Conservation (phyloP, 1,140 invertebrate species). For the Colletes gigas region DNA sequence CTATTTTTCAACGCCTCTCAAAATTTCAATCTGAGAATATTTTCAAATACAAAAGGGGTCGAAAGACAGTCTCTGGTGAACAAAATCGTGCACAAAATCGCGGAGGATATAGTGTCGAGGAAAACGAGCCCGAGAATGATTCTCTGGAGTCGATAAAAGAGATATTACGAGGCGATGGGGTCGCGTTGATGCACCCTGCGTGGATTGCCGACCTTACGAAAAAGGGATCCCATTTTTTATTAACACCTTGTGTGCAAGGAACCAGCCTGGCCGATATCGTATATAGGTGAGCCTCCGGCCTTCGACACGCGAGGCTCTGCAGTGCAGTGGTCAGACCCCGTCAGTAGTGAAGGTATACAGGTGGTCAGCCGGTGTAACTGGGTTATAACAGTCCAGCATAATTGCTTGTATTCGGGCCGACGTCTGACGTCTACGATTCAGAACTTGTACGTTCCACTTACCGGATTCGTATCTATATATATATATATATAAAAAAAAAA, state of each 20-base stretch:
- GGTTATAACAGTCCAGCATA: conserved; percentile 29
- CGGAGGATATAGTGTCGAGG: too few relatives aligned
- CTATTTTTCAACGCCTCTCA: too few relatives aligned
- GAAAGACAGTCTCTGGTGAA: too few relatives aligned
- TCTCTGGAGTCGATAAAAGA: neutral
- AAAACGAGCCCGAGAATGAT: too few relatives aligned
- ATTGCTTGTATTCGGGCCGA: conserved; percentile 18
- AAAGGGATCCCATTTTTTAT: neutral
- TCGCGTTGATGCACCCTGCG: neutral
- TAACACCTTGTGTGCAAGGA: neutral
- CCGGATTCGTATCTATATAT: neutral
- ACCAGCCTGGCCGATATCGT: neutral
- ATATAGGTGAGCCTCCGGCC: conserved; percentile 38
- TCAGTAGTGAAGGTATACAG: conserved; percentile 45
- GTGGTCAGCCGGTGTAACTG: conserved; percentile 43
- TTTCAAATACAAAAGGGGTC: too few relatives aligned
- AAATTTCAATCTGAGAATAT: too few relatives aligned
- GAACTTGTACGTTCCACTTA: neutral
- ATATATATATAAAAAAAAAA: too few relatives aligned
- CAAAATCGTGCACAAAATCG: too few relatives aligned
- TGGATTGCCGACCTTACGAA: neutral
- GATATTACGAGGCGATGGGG: neutral
- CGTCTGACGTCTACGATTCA: conserved; percentile 7
- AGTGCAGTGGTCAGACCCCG: conserved; percentile 38
- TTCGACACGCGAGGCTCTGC: conserved; percentile 65